Conservation (phyloP, 1,140 invertebrate species). For the Cylas formicarius region DNA sequence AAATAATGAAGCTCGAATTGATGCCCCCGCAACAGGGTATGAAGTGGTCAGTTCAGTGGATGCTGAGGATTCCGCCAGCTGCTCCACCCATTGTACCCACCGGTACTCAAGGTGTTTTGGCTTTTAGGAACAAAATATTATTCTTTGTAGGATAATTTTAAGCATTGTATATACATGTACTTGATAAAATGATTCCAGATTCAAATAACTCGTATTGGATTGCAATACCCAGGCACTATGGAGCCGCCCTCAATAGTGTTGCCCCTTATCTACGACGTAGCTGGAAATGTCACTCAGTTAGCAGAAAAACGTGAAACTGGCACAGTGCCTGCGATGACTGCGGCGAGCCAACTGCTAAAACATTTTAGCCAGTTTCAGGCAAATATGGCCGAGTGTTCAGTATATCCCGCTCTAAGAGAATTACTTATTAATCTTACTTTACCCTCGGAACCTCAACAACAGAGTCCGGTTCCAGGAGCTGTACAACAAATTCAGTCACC, state of each 20-base stretch:
- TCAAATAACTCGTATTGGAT: constrained; percentile 70
- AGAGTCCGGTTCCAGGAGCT: constrained; percentile 43
- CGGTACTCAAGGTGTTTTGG: constrained; percentile 75
- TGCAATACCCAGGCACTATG: constrained; percentile 52
- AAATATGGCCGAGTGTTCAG: constrained; percentile 63
- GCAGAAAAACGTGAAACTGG: constrained; percentile 67
- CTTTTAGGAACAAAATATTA: constrained; percentile 77
- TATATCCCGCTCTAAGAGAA: constrained; percentile 83
- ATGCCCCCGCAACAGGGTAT: constrained; percentile 56
- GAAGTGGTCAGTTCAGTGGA: constrained; percentile 82
- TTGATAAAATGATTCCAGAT: no score
- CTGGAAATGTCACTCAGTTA: constrained; percentile 75
- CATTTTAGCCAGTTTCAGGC: constrained; percentile 49
- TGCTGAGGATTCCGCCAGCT: constrained; percentile 81
- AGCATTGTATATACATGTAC: constrained; percentile 2
- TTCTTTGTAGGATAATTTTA: constrained; percentile 63
- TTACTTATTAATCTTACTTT: constrained; percentile 71
- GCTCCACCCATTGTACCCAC: constrained; percentile 75
- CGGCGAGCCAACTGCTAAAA: constrained; percentile 60
- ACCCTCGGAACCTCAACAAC: constrained; percentile 45
- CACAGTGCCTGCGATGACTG: constrained; percentile 53
- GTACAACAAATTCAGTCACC: constrained; percentile 51
- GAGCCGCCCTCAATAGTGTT: constrained; percentile 76
- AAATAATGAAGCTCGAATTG: constrained; percentile 79
- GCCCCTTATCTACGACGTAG: constrained; percentile 83